Base-by-base conservation (phyloP, 1,140 invertebrate species). In the Brachystomella parvula region DNA sequence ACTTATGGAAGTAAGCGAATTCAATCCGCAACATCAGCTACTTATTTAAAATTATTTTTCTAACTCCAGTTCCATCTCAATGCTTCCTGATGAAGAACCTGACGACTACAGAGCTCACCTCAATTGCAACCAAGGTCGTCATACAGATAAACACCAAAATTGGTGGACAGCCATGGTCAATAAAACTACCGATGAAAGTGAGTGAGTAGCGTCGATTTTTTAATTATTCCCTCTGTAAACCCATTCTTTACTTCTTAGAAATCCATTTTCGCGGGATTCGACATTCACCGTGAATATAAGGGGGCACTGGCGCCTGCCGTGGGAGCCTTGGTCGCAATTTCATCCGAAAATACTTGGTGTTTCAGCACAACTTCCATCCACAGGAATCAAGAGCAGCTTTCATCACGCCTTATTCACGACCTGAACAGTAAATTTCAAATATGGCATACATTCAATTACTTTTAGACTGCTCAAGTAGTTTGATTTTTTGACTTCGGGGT, bases 191-290 rank as follows among this genome's bases (percentile, higher is more conserved):
- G 12, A 30, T 70, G 19, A 71, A 57, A 17, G 79, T 82, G 71
- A 68, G 30, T 74, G 24, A 19, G 9, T 49, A 31, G 33, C 35
- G 32, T 35, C 29, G 44, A 32, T 47, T 35, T 31, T 60, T 26
- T 56, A 35, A 58, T 32, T 44, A n/a, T 39, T 47, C 58, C 64
- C 56, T 49, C 44, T 21, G n/a, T 44, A 39, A 58, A 53, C 39
- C 39, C 3, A 58, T n/a, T n/a, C n/a, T n/a, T n/a, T 31, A 49
- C 44, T 35, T 70, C 79, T 73, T 73, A 79, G 73, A 76, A 82
- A 1, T 64, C 89, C 0, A 95, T 96, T 92, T 82, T 92, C 0
- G 79, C 90, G 21, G 92, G 92, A 1, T 92, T 89, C 71, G 92
- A 95, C 75, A 87, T 91, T 0, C 93, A 89, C 71, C 91, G 94